Base-by-base conservation (phyloP, 2,797 vertebrate genomes). In the Urophycis tenuis region DNA sequence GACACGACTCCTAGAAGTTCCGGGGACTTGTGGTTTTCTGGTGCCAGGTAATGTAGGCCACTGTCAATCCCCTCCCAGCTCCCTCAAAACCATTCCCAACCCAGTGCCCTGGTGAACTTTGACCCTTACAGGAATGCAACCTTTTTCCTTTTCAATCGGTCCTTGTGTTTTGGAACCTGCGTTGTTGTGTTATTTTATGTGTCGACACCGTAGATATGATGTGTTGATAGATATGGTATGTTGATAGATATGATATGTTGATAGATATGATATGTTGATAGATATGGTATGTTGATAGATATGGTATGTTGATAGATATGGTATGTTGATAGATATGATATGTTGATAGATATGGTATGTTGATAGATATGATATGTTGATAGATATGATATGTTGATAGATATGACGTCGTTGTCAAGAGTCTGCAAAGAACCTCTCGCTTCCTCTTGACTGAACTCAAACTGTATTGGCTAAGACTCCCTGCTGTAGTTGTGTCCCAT, bases 11-110 rank as follows among this genome's bases (percentile, higher is more conserved):
- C 87, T 94, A 97, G 96, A 94, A 90, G 92, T 96, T 87, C 94
- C 91, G 88, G 96, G 95, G 92, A 94, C 94, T 92, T 98, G 97
- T 96, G 96, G 95, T 93, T 95, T 95, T 92, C 93, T 94, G 85
- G 92, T 93, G 82, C 90, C 95, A 96, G 97, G 96, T 98, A 98
- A 96, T 95, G 91, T 89, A 91, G 77, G 80, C 81, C 81, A 77
- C 74, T 81, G 77, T 41, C 85, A 77, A 80, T 29, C 29, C 80
- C 73, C 35, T 75, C 84, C 80, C 79, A 75, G 71, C 71, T 82
- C 78, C 81, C 77, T 22, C 3, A 82, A 73, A 82, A 73, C 83
- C 82, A 69, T 32, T 53, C 85, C 89, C 73, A 71, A 69, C 78
- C 85, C 78, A 9, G n/a, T 41, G n/a, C 82, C 80, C 71, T 80